A percentile compares a stretch with the other conserved stretches of the same genome.
Evolutionary conservation across 2,113 vertebrate species (phyloP).

Genomic region (Bubo blakistoni): DNA sequence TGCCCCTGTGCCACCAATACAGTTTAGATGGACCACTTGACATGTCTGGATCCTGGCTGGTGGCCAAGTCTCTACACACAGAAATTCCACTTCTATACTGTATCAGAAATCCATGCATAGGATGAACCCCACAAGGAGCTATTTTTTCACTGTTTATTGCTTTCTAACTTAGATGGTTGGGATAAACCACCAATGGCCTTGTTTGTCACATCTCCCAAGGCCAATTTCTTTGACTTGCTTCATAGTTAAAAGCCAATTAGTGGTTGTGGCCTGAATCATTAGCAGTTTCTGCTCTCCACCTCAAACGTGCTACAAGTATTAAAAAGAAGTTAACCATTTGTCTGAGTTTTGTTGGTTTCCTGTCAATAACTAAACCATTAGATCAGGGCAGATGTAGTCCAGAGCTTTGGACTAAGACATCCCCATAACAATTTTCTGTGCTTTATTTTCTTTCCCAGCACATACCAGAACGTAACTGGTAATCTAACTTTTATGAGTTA

Average conservation of each 20-base stretch:
- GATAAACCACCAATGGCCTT: not conserved
- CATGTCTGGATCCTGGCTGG: not conserved
- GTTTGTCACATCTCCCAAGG: not conserved
- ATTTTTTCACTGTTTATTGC: not conserved
- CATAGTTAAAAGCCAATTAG: not conserved
- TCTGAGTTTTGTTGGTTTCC: not conserved
- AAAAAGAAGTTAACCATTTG: not conserved
- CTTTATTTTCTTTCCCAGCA: not conserved
- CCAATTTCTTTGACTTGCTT: not conserved
- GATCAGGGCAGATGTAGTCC: not conserved
- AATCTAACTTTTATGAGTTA: not conserved
- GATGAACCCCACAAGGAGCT: accelerated
- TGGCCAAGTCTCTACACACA: not conserved
- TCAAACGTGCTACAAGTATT: not conserved
- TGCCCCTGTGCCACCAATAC: not conserved
- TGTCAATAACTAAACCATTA: not conserved
- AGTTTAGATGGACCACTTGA: not conserved
- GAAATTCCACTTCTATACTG: not conserved
- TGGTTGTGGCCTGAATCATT: not conserved
- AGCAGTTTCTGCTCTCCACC: not conserved
- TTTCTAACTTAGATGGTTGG: not conserved
- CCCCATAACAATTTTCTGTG: not conserved
- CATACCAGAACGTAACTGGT: not conserved
- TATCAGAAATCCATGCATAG: not conserved
- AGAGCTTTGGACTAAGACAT: not conserved